Evolutionary conservation across 1,140 invertebrate genomes (phyloP), one percentile per base, ranked within the genome.

Genomic region (Thaumatotibia leucotreta): DNA sequence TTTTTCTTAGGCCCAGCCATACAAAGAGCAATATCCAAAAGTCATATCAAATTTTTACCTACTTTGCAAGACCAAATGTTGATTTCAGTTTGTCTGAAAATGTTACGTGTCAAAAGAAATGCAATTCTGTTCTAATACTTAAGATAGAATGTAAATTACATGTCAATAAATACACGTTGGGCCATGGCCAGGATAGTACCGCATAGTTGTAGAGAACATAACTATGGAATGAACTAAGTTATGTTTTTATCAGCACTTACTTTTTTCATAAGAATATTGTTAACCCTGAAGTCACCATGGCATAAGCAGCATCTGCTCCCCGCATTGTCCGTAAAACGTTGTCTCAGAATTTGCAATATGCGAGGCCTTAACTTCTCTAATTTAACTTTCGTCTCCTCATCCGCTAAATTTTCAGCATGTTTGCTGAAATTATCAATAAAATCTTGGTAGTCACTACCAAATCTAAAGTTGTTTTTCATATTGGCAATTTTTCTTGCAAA

Each of bases 251-350:
- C 49, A 29, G n/a, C 32, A 73, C 77, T 80, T 67, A 79, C 10
- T 49, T 72, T 35, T 61, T 76, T 77, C 32, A 68, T 65, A 64
- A 82, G 63, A 29, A 82, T 70, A 65, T 82, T 82, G 22, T 65
- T 67, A 1, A 69, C 45, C 64, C 76, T 76, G 32, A 71, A 82
- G 62, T 82, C 79, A 8, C 75, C 73, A 58, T 82, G 79, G 54
- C 72, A 76, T 17, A 78, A 4, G 54, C 72, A 74, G 6, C 35
- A 54, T 20, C 8, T 54, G 2, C 10, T 10, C 10, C 23, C 50
- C 3, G 9, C 10, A 5, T 5, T 27, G 8, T 20, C 50, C 2
- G 22, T 2, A 6, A 3, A 39, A 39, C 10, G 14, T 20, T 22
- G 2, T 27, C 4, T 1, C 14, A 54, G 2, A 8, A 20, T 54